Conservation (phyloP, 1,140 invertebrate genomes). For the Penaeus vannamei region DNA sequence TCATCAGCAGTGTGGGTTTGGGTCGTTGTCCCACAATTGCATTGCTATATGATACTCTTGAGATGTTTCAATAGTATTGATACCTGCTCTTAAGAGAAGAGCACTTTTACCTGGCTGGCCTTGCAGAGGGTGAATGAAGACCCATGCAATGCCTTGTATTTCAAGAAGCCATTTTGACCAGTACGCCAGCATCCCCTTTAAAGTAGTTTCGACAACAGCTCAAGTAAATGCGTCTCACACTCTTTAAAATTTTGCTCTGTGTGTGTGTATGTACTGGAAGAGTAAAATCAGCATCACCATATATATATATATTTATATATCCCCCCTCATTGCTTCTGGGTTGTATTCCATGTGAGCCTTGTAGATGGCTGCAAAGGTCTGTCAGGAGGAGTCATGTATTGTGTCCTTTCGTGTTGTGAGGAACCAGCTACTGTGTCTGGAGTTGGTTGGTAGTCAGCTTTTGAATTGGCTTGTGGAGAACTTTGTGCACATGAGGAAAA, state of each 20-base stretch:
- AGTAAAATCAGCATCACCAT: slow-evolving; percentile 26
- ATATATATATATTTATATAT: too few species aligned
- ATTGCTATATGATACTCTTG: too few species aligned
- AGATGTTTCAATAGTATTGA: too few species aligned
- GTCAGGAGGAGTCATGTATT: neutral
- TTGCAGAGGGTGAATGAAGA: too few species aligned
- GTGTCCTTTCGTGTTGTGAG: slow-evolving; percentile 6
- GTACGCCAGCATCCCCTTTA: slow-evolving; percentile 45
- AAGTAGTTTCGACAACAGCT: slow-evolving; percentile 20
- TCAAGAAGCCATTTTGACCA: slow-evolving; percentile 43
- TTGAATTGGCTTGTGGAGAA: slow-evolving; percentile 24
- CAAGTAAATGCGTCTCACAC: neutral
- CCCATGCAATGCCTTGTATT: too few species aligned
- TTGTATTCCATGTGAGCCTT: slow-evolving; percentile 25
- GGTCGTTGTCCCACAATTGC: too few species aligned
- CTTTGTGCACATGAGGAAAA: neutral
- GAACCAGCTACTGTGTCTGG: slow-evolving; percentile 18
- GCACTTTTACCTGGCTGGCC: too few species aligned
- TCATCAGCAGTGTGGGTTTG: too few species aligned
- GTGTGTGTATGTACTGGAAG: slow-evolving; percentile 2
- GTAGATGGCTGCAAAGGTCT: slow-evolving; percentile 32
- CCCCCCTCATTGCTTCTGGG: slow-evolving; percentile 3
- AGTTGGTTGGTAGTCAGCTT: slow-evolving; percentile 42
- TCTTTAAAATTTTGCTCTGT: slow-evolving; percentile 37
- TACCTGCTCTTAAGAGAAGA: neutral